These are phyloP conservation scores for Drosophila sp. DNA, from an alignment of 1,140 invertebrate species.

Conservation along the genomic window DNA sequence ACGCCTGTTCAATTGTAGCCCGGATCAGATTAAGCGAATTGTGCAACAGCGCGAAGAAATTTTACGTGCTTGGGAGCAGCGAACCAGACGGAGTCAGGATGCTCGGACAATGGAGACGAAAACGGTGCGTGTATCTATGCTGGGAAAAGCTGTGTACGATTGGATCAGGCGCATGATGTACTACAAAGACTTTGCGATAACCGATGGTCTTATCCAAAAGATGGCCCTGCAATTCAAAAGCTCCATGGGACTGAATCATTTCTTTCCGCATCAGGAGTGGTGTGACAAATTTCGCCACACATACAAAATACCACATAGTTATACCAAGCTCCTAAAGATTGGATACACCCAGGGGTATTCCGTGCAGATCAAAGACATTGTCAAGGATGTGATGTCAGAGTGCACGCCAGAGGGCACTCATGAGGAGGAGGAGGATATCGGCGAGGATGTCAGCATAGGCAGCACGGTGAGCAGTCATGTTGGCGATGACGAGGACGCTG, in stretches of 20 bases:
- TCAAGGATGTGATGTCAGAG: conserved; percentile 69
- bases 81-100: conserved; percentile 69
- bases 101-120: conserved; percentile 72
- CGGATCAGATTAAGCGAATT: conserved; percentile 80
- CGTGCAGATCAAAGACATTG: conserved; percentile 78
- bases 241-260: conserved; percentile 70
- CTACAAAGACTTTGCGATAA: conserved; percentile 77
- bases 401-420: conserved; percentile 33
- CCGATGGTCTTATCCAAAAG: conserved; percentile 76
- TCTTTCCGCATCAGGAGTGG: conserved; percentile 80
- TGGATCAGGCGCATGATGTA: conserved; percentile 82
- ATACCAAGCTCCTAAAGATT: conserved; percentile 68
- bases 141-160: conserved; percentile 75
- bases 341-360: conserved; percentile 72
- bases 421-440: conserved; percentile 33
- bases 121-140: conserved; percentile 70
- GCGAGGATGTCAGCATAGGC: conserved; percentile 43
- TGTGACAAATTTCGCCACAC: conserved; percentile 75
- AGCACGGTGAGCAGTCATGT: conserved; percentile 50
- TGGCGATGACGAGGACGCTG: conserved; percentile 43
- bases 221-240: conserved; percentile 80
- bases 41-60: conserved; percentile 76
- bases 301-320: conserved; percentile 65
- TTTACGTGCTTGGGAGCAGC: conserved; percentile 74
- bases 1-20: conserved; percentile 77